These are phyloP conservation scores for Scomber colias DNA, from an alignment of 2,113 vertebrate species.

Conservation along the genomic window DNA sequence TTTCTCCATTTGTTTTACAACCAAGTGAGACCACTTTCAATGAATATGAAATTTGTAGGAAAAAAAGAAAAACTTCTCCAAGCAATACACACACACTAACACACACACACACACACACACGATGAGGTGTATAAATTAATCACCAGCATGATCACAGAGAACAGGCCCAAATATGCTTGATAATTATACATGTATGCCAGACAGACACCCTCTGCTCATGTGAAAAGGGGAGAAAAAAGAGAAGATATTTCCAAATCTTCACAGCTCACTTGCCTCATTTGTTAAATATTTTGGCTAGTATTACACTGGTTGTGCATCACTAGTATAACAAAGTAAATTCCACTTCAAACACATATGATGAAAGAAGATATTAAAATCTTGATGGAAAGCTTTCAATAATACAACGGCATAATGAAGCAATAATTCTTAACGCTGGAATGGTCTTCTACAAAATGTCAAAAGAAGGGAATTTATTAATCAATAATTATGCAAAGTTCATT, in stretches of 20 bases:
- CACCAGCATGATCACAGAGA: slow-evolving; percentile 29
- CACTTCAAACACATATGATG: slow-evolving; percentile 56
- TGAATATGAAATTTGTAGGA: slow-evolving; percentile 8
- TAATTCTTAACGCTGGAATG: slow-evolving; percentile 50
- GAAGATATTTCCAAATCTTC: slow-evolving; percentile 38
- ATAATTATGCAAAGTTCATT: slow-evolving; percentile 55
- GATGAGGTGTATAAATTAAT: slow-evolving; percentile 29
- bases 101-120: neutral
- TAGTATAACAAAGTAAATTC: slow-evolving; percentile 45
- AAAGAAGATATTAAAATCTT: slow-evolving; percentile 66
- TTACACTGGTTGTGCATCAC: slow-evolving; percentile 75
- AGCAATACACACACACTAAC: slow-evolving; percentile 6
- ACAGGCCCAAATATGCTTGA: neutral
- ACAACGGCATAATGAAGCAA: slow-evolving; percentile 56
- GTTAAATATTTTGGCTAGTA: slow-evolving; percentile 52
- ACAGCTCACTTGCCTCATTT: slow-evolving; percentile 21
- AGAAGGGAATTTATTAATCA: slow-evolving; percentile 60
- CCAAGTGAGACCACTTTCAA: slow-evolving; percentile 23
- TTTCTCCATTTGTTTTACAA: slow-evolving; percentile 43
- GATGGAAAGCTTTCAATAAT: slow-evolving; percentile 69
- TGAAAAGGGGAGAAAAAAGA: neutral
- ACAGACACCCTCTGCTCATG: neutral
- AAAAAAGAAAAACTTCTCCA: neutral
- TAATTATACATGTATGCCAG: slow-evolving; percentile 30
- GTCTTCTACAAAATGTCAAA: slow-evolving; percentile 57